A percentile compares a stretch with the other conserved stretches of the same genome.
Evolutionary conservation across 1,140 invertebrate genomes (phyloP).

Genomic region (Rhagoletis zephyria): DNA sequence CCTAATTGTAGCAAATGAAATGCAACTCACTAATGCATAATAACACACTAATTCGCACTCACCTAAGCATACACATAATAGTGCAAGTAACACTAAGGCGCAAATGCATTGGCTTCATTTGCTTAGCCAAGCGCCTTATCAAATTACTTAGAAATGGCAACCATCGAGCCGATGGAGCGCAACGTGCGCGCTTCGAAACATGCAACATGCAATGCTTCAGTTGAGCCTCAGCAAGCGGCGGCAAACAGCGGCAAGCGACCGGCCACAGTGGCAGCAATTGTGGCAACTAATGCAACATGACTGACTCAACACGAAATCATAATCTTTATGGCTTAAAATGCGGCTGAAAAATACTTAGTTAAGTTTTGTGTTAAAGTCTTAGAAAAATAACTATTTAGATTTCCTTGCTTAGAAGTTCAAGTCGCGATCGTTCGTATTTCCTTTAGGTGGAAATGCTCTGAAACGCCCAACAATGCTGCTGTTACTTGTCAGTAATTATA

Average conservation of each 20-base stretch:
- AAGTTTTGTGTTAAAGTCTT: not conserved
- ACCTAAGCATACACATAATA: not conserved
- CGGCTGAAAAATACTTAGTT: not conserved
- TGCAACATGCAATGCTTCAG: constrained; percentile 29
- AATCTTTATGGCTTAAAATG: not conserved
- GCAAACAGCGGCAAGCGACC: not conserved
- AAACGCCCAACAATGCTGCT: not conserved
- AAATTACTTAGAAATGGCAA: constrained; percentile 42
- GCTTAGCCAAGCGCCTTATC: constrained; percentile 27
- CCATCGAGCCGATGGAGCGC: not conserved
- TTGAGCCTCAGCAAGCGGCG: not conserved
- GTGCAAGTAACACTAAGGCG: not conserved
- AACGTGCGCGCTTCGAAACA: constrained; percentile 11
- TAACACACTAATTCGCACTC: constrained; percentile 3
- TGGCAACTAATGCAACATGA: constrained; percentile 45
- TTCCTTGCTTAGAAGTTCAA: not conserved
- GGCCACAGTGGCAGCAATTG: not conserved
- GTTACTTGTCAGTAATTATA: constrained; percentile 35
- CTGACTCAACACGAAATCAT: constrained; percentile 9
- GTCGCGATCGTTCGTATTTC: no score
- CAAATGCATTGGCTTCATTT: not conserved
- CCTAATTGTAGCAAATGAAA: constrained; percentile 44
- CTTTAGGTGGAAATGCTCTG: no score
- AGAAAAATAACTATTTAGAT: no score
- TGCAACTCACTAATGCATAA: not conserved